Conservation (phyloP, 2,888 invertebrate species). For the Glyphotaelius pellucidus region DNA sequence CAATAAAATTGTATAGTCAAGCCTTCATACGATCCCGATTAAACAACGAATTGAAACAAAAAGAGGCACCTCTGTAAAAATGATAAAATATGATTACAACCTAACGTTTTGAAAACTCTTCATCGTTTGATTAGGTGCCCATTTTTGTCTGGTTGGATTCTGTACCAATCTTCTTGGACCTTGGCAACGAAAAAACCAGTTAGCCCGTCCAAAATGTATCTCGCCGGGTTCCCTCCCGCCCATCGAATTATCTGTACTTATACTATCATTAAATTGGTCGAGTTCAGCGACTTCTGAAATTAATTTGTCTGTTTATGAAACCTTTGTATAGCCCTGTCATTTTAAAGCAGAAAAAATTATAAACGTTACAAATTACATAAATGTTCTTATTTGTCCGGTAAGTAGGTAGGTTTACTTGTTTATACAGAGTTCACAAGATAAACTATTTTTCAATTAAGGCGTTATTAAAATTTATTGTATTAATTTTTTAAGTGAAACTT, state of each 20-base stretch:
- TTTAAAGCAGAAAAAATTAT: not conserved
- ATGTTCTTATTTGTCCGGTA: not conserved
- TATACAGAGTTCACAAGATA: too few species aligned
- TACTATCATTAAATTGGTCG: not conserved
- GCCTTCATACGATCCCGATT: not conserved
- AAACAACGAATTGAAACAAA: not conserved
- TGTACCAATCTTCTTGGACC: not conserved
- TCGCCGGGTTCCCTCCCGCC: constrained; percentile 18
- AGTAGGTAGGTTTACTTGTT: too few species aligned
- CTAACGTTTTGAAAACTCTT: not conserved
- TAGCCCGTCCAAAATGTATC: not conserved
- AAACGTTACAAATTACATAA: not conserved
- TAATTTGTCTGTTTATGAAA: not conserved
- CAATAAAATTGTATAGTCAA: not conserved
- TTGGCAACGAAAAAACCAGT: constrained; percentile 40
- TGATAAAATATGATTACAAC: not conserved
- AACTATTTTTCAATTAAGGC: too few species aligned
- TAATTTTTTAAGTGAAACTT: too few species aligned
- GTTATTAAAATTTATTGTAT: too few species aligned
- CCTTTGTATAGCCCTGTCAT: not conserved
- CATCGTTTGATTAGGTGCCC: not conserved
- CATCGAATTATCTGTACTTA: not conserved
- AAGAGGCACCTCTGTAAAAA: not conserved
- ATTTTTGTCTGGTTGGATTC: not conserved
- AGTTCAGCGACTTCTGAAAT: not conserved